Evolutionary conservation across 2,113 vertebrate genomes (phyloP).

Genomic region (Podarcis cretensis): DNA sequence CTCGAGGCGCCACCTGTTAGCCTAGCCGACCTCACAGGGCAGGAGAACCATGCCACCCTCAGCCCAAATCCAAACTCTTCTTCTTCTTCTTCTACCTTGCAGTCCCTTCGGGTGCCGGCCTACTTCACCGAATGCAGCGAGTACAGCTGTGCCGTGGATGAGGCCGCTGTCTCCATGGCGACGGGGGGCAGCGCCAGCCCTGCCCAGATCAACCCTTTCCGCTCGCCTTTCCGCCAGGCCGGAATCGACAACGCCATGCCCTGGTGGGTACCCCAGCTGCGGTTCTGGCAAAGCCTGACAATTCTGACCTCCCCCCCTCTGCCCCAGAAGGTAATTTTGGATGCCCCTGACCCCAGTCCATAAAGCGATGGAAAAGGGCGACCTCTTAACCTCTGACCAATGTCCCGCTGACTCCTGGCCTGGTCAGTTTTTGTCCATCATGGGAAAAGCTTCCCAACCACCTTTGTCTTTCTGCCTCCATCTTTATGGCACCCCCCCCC

Average conservation of each 20-base stretch:
- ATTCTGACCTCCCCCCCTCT: not conserved
- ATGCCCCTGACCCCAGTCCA: too few relatives aligned
- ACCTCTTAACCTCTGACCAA: not conserved
- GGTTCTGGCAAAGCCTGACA: not conserved
- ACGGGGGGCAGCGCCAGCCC: conserved; percentile 69
- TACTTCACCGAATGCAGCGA: conserved; percentile 77
- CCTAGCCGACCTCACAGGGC: too few relatives aligned
- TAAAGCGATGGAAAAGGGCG: too few relatives aligned
- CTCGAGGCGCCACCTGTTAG: too few relatives aligned
- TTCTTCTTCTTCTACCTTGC: not conserved
- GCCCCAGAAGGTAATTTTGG: not conserved
- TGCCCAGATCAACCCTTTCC: conserved; percentile 73
- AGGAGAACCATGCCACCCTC: too few relatives aligned
- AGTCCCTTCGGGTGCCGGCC: conserved; percentile 74
- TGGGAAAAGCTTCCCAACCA: too few relatives aligned
- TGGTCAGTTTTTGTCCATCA: not conserved
- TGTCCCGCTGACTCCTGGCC: not conserved
- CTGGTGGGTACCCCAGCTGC: conserved; percentile 53
- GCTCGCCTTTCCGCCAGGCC: conserved; percentile 71
- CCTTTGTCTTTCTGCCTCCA: not conserved
- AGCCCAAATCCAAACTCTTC: too few relatives aligned
- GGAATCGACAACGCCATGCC: conserved; percentile 73
- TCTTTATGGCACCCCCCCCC: not conserved
- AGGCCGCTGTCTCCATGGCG: conserved; percentile 71
- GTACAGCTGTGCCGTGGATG: conserved; percentile 72